These are phyloP conservation scores for Ormyrus rosae DNA, from an alignment of 2,888 invertebrate species.

Conservation along the genomic window DNA sequence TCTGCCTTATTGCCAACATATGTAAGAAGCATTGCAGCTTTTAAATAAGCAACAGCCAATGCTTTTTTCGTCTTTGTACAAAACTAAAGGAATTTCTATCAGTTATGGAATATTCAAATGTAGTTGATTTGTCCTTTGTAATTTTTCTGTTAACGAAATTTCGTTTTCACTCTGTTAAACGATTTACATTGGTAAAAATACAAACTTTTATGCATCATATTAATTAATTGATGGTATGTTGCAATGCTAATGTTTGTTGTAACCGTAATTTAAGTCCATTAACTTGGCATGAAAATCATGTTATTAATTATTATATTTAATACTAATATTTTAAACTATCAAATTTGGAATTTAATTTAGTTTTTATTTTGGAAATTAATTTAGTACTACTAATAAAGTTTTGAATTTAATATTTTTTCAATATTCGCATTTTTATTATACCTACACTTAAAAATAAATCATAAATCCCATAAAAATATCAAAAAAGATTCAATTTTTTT, in stretches of 20 bases:
- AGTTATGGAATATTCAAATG: conserved; percentile 93
- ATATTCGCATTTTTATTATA: neutral
- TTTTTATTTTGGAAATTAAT: no score
- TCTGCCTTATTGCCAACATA: conserved; percentile 94
- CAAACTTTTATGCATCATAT: no score
- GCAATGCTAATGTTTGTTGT: no score
- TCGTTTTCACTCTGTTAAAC: conserved; percentile 82
- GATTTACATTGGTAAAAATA: no score
- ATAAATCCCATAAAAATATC: neutral
- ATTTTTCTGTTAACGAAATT: conserved; percentile 83
- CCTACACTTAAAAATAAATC: neutral
- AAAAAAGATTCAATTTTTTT: neutral
- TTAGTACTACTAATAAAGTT: conserved; percentile 19
- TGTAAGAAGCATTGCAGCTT: conserved; percentile 86
- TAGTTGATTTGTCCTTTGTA: conserved; percentile 94
- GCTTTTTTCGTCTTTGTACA: conserved; percentile 83
- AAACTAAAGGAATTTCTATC: conserved; percentile 91
- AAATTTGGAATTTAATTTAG: neutral
- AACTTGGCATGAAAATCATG: no score
- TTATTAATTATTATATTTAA: no score
- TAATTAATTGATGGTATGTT: no score
- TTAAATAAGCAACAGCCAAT: conserved; percentile 78
- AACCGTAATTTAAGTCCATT: no score
- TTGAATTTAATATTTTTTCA: neutral
- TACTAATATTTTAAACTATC: no score